phyloP scores from a whole-genome alignment of 1,140 invertebrate genomes.

The Dryas iulia region DNA sequence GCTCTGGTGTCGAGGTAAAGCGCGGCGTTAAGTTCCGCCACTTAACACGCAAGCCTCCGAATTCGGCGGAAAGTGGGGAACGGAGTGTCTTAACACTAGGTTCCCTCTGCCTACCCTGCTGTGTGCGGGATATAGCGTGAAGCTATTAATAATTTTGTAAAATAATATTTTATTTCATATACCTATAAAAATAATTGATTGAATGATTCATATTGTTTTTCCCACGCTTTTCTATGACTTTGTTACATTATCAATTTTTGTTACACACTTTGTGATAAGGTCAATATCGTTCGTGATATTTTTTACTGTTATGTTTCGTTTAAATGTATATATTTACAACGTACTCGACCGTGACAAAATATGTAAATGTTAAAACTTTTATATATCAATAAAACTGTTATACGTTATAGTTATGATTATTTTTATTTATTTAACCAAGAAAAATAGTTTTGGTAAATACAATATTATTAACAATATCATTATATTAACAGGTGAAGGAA shows the following conservation, averaged over 20 bases:
- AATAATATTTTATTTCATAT: no score
- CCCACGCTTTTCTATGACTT: not conserved
- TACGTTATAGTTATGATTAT: not conserved
- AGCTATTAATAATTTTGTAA: no score
- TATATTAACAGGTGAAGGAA: no score
- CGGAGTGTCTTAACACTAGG: no score
- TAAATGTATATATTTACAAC: constrained; percentile 3
- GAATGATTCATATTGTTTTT: not conserved
- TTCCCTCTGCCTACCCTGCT: no score
- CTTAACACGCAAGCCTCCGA: no score
- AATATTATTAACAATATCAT: no score
- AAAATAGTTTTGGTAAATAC: not conserved
- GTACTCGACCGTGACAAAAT: constrained; percentile 11
- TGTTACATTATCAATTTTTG: not conserved
- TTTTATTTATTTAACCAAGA: not conserved
- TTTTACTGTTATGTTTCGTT: constrained; percentile 4
- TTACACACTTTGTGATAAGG: constrained; percentile 6
- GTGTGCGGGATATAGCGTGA: no score
- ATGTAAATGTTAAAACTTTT: constrained; percentile 3
- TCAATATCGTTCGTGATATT: constrained; percentile 11
- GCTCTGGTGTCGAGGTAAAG: no score
- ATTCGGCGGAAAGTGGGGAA: no score
- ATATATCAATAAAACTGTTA: constrained; percentile 4
- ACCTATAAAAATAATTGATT: not conserved
- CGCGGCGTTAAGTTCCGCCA: no score